Percentiles rank a stretch among this genome's conserved stretches.
Conservation (phyloP, 2,888 invertebrate genomes). For the Oasisia sp. region DNA sequence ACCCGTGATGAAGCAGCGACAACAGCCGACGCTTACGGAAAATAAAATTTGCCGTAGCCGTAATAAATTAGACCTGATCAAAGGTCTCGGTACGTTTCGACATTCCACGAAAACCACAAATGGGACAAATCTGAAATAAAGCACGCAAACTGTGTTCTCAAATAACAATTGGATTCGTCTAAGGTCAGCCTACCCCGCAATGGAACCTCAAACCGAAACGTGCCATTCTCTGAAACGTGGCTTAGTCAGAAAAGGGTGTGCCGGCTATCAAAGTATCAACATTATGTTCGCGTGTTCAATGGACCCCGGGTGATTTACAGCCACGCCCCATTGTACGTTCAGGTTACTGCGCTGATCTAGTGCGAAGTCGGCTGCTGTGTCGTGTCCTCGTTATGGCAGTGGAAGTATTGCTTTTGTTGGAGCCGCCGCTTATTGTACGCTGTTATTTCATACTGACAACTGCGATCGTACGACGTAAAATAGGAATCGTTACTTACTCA, state of each 20-base stretch:
- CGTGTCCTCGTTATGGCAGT: not conserved
- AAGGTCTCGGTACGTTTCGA: not conserved
- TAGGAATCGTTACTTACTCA: not conserved
- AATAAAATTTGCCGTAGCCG: not conserved
- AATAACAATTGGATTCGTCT: not conserved
- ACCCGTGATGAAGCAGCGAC: too few relatives aligned
- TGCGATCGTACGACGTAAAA: conserved; percentile 21
- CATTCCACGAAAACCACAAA: not conserved
- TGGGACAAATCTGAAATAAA: not conserved
- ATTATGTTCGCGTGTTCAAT: not conserved
- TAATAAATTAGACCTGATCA: not conserved
- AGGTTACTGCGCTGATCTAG: not conserved
- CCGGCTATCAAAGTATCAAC: not conserved
- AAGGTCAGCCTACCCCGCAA: not conserved
- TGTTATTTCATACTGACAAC: not conserved
- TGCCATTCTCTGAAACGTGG: not conserved
- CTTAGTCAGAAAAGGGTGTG: not conserved
- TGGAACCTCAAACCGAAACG: not conserved
- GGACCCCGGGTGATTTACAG: not conserved
- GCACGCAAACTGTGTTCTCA: not conserved
- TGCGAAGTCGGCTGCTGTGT: not conserved
- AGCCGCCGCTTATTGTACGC: not conserved
- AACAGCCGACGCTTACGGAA: not conserved
- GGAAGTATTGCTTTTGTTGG: not conserved
- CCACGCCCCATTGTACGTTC: not conserved